Evolutionary conservation across 2,797 vertebrate species (phyloP).

Genomic region (Hypotaenidia philippensis): DNA sequence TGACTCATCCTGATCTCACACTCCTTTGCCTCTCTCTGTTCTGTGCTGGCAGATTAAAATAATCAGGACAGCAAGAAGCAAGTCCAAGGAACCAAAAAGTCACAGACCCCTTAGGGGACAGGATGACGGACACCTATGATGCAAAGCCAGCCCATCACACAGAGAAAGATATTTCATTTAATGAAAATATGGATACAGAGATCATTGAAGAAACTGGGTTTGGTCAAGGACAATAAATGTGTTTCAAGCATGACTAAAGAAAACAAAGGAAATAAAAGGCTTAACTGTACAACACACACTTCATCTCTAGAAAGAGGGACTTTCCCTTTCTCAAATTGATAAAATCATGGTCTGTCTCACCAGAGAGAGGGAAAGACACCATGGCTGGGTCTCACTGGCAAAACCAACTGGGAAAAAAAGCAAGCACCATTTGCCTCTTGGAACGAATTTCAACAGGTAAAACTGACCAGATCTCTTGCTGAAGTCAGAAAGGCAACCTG

Average conservation of each 20-base stretch:
- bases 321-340: not conserved
- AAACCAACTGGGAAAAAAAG: not conserved
- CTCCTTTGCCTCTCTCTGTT: not conserved
- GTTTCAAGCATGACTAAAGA: not conserved
- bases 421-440: not conserved
- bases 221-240: not conserved
- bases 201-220: not conserved
- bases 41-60: not conserved
- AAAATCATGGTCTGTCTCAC: not conserved
- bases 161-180: not conserved
- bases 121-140: not conserved
- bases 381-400: not conserved
- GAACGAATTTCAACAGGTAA: not conserved
- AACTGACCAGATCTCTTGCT: not conserved
- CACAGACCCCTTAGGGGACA: not conserved
- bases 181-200: conserved; percentile 2
- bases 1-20: not conserved
- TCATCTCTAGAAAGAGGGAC: not conserved
- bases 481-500: not conserved
- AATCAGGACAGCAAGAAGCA: not conserved
- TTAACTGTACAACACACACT: not conserved
- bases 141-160: not conserved
- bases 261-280: not conserved
- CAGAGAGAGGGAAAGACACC: not conserved
- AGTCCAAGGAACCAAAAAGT: not conserved